Evolutionary conservation across 2,113 vertebrate species (phyloP).

Genomic region (Corythaixoides concolor): DNA sequence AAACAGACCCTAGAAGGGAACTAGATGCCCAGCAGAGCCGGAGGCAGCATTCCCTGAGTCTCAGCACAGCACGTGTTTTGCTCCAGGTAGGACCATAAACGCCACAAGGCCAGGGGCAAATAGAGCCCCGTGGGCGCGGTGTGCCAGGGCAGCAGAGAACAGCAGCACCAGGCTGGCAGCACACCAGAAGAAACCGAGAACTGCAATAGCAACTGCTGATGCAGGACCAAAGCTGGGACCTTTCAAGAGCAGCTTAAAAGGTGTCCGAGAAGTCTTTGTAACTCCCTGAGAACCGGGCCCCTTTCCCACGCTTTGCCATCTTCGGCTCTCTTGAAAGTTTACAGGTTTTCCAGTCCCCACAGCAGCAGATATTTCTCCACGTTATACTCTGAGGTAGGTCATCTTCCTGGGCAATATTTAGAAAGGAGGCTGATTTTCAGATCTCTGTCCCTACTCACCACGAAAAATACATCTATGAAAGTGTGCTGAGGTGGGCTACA

Average conservation of each 20-base stretch:
- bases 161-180: not conserved
- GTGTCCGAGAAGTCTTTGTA: not conserved
- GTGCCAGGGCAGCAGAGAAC: not conserved
- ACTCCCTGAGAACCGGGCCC: not conserved
- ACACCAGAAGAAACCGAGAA: not conserved
- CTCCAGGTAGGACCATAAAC: not conserved
- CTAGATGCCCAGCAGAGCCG: not conserved
- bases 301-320: not conserved
- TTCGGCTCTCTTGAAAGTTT: not conserved
- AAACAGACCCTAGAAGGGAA: not conserved
- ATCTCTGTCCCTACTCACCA: not conserved
- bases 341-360: not conserved
- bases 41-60: not conserved
- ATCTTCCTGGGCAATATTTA: not conserved
- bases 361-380: not conserved
- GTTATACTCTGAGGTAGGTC: not conserved
- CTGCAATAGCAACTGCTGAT: not conserved
- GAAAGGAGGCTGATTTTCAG: not conserved
- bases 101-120: not conserved
- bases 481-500: not conserved
- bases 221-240: not conserved
- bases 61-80: not conserved
- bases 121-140: accelerated
- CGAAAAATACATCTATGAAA: not conserved
- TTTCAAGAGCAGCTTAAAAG: not conserved